Evolutionary conservation across 2,797 vertebrate species (phyloP), one percentile per base, ranked within the genome.

Genomic region (Lemur catta): DNA sequence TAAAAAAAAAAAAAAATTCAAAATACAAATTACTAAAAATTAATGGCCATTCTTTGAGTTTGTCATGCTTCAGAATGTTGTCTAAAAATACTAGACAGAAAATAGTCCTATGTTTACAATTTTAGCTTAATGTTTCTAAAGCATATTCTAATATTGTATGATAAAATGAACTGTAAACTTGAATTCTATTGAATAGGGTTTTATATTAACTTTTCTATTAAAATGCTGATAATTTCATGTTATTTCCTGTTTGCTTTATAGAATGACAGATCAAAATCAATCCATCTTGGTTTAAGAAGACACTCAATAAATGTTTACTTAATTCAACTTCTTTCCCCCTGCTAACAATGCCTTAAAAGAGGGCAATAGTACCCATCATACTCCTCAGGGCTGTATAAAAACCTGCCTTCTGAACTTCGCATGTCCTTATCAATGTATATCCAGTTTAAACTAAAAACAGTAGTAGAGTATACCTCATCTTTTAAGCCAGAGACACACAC

Each of bases 1-100:
- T n/a, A 24, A 57, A 57, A 57, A 55, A 55, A 55, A 52, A 55
- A 1, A 15, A 76, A 48, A n/a, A 81, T 59, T 84, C 59, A 94
- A 94, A 96, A 75, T 75, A 80, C 48, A 96, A 81, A 63, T 74
- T 71, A 94, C 61, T 91, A 91, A 91, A 97, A 93, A 89, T 69
- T 89, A 89, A 33, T 90, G 79, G 63, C 55, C 79, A 84, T 50
- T 80, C 75, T 96, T 89, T 95, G 69, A 93, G 26, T 87, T 1
- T 30, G 5, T 48, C 33, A 50, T 57, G 50, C 81, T 87, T 95
- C 59, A 92, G 52, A 89, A 86, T 38, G 55, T 57, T 67, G 8
- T 78, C 79, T 94, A 80, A 94, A 96, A 95, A 81, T 88, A 38
- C 85, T 87, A 87, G n/a, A 71, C 2, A 92, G 55, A 82, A 94